Base-by-base conservation (phyloP, 2,113 vertebrate species). In the Thomomys bottae region DNA sequence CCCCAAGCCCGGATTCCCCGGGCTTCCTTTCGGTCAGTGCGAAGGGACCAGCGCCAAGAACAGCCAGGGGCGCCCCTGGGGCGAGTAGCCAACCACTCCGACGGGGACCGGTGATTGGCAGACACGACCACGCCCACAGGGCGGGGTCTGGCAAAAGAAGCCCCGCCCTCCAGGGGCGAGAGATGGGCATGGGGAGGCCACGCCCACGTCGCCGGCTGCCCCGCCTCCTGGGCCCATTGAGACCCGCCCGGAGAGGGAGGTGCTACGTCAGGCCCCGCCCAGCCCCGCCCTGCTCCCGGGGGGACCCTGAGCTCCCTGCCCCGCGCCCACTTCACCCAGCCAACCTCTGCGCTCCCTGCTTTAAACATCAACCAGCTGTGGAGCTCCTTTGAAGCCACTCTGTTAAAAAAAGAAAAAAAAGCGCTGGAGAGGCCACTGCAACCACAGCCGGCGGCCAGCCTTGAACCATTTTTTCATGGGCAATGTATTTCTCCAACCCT, bases 401-500 rank as follows among this genome's bases (percentile, higher is more conserved):
- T 4, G 0, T 24, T 80, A 15, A 54, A 54, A 54, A 45, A 45
- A 45, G n/a, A n/a, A 45, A 79, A 40, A 28, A 18, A 23, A 11
- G 5, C 3, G 28, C 57, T 28, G 4, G 30, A 54, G 32, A 28
- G 61, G 49, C 5, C 1, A 34, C 1, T 1, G 17, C 30, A 5
- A 15, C 61, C 3, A 8, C 34, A 18, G 6, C 2, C 30, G 6
- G 54, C 1, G 20, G 14, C 11, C 42, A 12, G n/a, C 10, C 4
- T 4, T 8, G 30, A 23, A 30, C 63, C 0, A 4, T 20, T 15
- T 57, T 20, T 15, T 57, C 34, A 1, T 0, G 63, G 59, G 30
- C n/a, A 61, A 38, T 17, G 36, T 10, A 0, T n/a, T 26, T 61
- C n/a, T 38, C 20, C 23, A 12, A 10, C 6, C 0, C 0, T 34